Conservation (phyloP, 2,113 vertebrate genomes). For the Leucopsar rothschildi region DNA sequence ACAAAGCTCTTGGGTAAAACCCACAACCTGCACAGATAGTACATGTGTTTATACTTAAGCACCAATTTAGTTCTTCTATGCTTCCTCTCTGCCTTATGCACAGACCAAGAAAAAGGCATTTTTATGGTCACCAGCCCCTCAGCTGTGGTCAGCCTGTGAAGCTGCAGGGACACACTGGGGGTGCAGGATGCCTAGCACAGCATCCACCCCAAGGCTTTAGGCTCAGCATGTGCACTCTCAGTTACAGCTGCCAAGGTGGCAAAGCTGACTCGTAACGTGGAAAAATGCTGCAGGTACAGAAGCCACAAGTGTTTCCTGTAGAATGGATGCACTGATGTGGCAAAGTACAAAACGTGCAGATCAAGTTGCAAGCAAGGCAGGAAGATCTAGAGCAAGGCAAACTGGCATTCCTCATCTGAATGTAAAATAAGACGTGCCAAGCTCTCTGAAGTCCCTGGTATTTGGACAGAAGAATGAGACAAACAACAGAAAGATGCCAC, state of each 20-base stretch:
- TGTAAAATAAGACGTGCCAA: neutral
- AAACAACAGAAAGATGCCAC: neutral
- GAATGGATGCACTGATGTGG: neutral
- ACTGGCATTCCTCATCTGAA: neutral
- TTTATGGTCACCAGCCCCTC: fast-evolving
- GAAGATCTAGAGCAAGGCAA: neutral
- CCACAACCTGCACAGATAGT: fast-evolving
- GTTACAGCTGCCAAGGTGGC: neutral
- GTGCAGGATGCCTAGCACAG: neutral
- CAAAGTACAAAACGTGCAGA: neutral
- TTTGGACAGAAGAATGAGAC: neutral
- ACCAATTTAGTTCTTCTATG: neutral
- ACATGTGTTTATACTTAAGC: neutral
- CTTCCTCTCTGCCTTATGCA: neutral
- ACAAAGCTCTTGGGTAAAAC: neutral
- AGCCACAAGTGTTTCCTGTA: neutral
- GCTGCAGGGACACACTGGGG: fast-evolving
- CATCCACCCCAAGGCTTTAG: neutral
- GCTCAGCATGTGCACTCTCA: neutral
- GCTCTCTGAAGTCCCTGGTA: neutral
- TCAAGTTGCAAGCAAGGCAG: neutral
- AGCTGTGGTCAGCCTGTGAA: neutral
- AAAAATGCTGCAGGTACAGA: neutral
- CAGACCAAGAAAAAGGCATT: neutral
- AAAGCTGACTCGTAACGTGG: neutral